Conservation (phyloP, 35 echinoderm and acorn worm species). For the Strongylocentrotus purpuratus region DNA sequence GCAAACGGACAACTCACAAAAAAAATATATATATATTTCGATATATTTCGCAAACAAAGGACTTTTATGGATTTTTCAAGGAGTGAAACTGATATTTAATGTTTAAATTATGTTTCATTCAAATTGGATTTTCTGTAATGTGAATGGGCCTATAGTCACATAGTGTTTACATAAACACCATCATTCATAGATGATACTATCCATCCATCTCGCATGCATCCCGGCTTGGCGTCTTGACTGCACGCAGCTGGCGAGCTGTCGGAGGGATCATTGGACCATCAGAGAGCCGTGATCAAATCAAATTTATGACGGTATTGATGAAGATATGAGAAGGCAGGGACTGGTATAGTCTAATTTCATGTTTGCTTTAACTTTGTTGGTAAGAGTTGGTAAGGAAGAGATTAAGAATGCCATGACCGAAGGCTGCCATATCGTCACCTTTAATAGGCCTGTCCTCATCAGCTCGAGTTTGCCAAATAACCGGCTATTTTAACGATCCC, state of each 20-base stretch:
- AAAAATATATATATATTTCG: too few species aligned
- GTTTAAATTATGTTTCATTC: too few species aligned
- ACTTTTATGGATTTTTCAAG: too few species aligned
- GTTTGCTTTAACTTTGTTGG: too few species aligned
- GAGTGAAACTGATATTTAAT: too few species aligned
- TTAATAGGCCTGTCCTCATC: too few species aligned
- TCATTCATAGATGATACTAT: background rate
- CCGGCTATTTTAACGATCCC: too few species aligned
- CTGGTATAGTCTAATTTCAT: background rate
- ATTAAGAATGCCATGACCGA: background rate
- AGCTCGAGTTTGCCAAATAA: too few species aligned
- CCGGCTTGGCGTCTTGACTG: background rate
- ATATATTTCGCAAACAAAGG: too few species aligned
- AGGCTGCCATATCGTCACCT: background rate
- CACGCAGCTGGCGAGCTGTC: background rate
- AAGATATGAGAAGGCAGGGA: background rate
- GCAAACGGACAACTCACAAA: too few species aligned
- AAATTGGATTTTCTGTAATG: too few species aligned
- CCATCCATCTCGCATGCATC: background rate
- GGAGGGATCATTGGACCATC: background rate
- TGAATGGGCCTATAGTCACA: background rate
- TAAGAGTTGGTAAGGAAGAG: background rate
- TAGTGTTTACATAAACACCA: slow-evolving; percentile 4
- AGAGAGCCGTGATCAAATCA: background rate
- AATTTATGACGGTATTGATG: background rate